Evolutionary conservation across 2,797 vertebrate species (phyloP), one percentile per base, ranked within the genome.

Genomic region (Channa striata): DNA sequence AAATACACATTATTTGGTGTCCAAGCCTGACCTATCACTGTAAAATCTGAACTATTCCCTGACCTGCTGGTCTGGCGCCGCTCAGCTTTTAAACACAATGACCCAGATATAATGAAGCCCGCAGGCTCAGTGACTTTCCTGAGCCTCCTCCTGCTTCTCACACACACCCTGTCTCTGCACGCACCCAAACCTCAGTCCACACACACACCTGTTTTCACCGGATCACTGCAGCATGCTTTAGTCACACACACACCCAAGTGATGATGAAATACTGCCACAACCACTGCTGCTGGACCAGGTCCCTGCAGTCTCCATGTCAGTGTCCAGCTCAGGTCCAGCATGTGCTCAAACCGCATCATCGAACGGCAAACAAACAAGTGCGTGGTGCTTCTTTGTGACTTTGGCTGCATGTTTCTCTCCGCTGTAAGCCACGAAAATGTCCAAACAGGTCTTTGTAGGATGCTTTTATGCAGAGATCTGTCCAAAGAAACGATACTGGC

Each of bases 61-160:
- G 78, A 81, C 78, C 84, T 81, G 78, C 75, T 78, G 84, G n/a
- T 77, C 67, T 67, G 69, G 56, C 63, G 53, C 63, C 68, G 11
- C 72, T 74, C 67, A 44, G 62, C 68, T 80, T 61, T 73, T 42
- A 68, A 80, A 67, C 79, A 83, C 78, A 74, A 51, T 68, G 73
- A 81, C 71, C 59, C 70, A 67, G 75, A 81, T 72, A 80, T 48
- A 84, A 78, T 59, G 76, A 74, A 67, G 68, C 59, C 23, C 33
- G 39, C 57, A 53, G 69, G 37, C 68, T 77, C 53, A 69, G 4
- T 58, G 67, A 74, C 69, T 74, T 62, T 63, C 54, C 64, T 25
- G 33, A 11, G 34, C 64, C 58, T 39, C 72, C 70, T 73, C 52
- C 68, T 34, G 65, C 68, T 77, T 59, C 76, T 47, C 56, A 58